Evolutionary conservation across 1,140 invertebrate genomes (phyloP).

Genomic region (Trachymyrmex cornetzi): DNA sequence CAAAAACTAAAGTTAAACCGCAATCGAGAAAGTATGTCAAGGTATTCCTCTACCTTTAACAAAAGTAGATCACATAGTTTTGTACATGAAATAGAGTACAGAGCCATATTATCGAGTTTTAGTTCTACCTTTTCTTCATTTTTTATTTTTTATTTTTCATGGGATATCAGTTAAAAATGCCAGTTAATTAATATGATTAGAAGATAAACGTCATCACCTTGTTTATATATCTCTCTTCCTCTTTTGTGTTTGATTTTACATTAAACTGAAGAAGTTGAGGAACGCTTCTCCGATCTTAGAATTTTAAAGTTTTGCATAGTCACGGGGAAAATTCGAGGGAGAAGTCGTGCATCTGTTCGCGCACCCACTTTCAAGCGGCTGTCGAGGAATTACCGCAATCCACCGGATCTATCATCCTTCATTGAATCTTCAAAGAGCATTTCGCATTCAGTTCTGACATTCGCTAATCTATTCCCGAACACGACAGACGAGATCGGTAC

Average conservation of each 20-base stretch:
- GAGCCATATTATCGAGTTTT: neutral
- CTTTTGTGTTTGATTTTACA: neutral
- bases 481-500: slow-evolving; percentile 42
- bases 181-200: neutral
- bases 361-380: slow-evolving; percentile 44
- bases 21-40: slow-evolving; percentile 37
- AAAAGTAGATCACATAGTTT: slow-evolving; percentile 34
- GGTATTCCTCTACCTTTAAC: slow-evolving; percentile 12
- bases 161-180: neutral
- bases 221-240: neutral
- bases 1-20: slow-evolving; percentile 15
- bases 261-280: slow-evolving; percentile 1
- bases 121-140: neutral
- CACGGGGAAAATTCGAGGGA: slow-evolving; percentile 52
- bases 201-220: neutral
- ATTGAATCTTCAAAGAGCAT: slow-evolving; percentile 62
- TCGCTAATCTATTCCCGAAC: slow-evolving; percentile 61
- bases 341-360: slow-evolving; percentile 54
- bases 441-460: slow-evolving; percentile 60
- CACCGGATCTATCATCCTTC: slow-evolving; percentile 57
- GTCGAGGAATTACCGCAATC: slow-evolving; percentile 54
- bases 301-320: slow-evolving; percentile 48
- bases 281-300: slow-evolving; percentile 1
- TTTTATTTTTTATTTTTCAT: neutral
- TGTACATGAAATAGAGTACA: neutral